Percentiles rank a stretch among this genome's conserved stretches.
Conservation (phyloP, 2,113 vertebrate genomes). For the Oophaga pumilio region DNA sequence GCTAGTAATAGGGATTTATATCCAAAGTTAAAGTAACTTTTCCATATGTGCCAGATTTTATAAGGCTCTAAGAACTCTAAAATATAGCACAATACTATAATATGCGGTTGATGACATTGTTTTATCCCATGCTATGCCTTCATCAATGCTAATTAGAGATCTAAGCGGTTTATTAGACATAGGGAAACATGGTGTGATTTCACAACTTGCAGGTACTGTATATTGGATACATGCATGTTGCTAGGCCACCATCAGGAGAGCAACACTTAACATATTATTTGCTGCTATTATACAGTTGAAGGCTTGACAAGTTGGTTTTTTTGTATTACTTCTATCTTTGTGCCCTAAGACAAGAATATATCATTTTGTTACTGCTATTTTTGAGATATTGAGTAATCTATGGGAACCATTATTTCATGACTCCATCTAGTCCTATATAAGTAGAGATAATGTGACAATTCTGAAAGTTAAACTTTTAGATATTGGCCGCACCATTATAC, state of each 20-base stretch:
- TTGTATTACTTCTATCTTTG: too few relatives aligned
- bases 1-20: too few relatives aligned
- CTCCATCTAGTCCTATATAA: not conserved
- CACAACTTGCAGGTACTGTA: too few relatives aligned
- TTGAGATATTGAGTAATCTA: not conserved
- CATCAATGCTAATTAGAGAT: not conserved
- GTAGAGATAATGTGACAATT: not conserved
- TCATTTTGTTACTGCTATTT: not conserved
- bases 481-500: not conserved
- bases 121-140: not conserved
- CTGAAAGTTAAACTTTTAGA: not conserved
- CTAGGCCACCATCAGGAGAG: not conserved
- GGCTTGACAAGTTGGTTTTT: too few relatives aligned
- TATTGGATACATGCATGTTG: not conserved
- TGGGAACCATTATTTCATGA: not conserved
- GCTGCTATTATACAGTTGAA: too few relatives aligned
- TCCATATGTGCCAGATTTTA: too few relatives aligned
- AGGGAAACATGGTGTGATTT: too few relatives aligned
- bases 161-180: too few relatives aligned
- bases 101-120: not conserved
- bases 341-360: not conserved
- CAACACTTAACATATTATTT: not conserved
- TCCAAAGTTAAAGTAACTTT: too few relatives aligned
- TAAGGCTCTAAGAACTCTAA: too few relatives aligned
- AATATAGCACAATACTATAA: not conserved